Percentiles rank a stretch among this genome's conserved stretches.
phyloP scores from a whole-genome alignment of 2,888 invertebrate genomes.

The Monopis laevigella region DNA sequence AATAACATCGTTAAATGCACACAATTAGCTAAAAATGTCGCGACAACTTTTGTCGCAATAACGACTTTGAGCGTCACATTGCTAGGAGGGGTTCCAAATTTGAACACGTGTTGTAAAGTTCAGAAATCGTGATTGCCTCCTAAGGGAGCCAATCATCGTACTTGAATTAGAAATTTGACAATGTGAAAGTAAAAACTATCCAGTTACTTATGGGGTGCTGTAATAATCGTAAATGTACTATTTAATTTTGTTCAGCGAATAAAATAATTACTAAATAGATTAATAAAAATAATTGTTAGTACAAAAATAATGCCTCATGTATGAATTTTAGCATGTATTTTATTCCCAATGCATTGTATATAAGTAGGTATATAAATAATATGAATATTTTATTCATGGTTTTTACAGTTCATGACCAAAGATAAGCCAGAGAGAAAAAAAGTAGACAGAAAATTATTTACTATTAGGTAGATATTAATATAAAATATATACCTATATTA shows the following conservation, averaged over 20 bases:
- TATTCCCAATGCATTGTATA: too few relatives aligned
- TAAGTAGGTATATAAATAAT: too few relatives aligned
- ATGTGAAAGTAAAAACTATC: slow-evolving; percentile 45
- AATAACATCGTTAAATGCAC: neutral
- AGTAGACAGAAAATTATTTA: too few relatives aligned
- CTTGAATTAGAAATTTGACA: slow-evolving; percentile 63
- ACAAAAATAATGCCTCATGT: too few relatives aligned
- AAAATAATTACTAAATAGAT: too few relatives aligned
- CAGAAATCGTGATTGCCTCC: slow-evolving; percentile 63
- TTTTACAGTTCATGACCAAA: too few relatives aligned
- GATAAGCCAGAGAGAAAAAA: too few relatives aligned
- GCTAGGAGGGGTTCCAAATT: slow-evolving; percentile 48
- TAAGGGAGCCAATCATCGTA: slow-evolving; percentile 61
- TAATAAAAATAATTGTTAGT: too few relatives aligned
- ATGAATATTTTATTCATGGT: too few relatives aligned
- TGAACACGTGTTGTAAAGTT: slow-evolving; percentile 61
- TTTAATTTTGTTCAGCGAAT: neutral
- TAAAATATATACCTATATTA: too few relatives aligned
- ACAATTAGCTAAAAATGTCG: slow-evolving; percentile 15
- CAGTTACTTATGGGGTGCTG: slow-evolving; percentile 43
- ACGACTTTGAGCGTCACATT: slow-evolving; percentile 35
- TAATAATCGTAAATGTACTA: slow-evolving; percentile 10
- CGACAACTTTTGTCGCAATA: slow-evolving; percentile 24
- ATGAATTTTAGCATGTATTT: too few relatives aligned
- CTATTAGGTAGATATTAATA: too few relatives aligned